phyloP scores from a whole-genome alignment of 2,113 vertebrate species.

The Pogonocichla stellata region DNA sequence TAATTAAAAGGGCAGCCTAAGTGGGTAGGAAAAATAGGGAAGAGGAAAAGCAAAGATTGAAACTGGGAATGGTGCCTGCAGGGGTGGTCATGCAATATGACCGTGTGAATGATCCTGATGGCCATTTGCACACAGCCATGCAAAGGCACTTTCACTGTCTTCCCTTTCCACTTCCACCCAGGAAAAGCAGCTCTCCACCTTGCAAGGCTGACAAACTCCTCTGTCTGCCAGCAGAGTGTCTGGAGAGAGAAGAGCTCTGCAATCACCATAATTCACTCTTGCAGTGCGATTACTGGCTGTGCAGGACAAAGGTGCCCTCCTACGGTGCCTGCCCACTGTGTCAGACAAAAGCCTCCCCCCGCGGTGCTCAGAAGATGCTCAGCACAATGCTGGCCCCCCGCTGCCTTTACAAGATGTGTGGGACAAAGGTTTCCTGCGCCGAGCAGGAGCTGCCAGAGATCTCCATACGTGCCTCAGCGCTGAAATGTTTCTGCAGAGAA shows the following conservation, averaged over 20 bases:
- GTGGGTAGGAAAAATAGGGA: not conserved
- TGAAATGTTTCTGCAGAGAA: not conserved
- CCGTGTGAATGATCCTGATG: rapidly evolving
- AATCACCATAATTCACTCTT: not conserved
- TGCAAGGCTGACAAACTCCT: not conserved
- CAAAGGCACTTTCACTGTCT: rapidly evolving
- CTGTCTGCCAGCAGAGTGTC: rapidly evolving
- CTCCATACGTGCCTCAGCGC: not conserved
- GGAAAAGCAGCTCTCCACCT: not conserved
- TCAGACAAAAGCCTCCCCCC: conserved; percentile 31
- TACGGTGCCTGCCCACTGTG: not conserved
- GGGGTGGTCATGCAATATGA: rapidly evolving
- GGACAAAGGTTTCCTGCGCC: conserved; percentile 48
- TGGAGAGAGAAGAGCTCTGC: not conserved
- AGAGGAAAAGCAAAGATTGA: not conserved
- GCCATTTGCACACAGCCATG: rapidly evolving
- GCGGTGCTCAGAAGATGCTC: not conserved
- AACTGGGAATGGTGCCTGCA: not conserved
- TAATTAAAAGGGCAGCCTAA: not conserved
- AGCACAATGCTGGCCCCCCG: conserved; percentile 16
- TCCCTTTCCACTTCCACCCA: not conserved
- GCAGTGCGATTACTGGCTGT: not conserved
- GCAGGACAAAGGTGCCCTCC: conserved; percentile 42
- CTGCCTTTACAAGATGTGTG: conserved; percentile 1
- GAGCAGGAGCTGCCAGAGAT: not conserved